These are phyloP conservation scores for Pangasius krempfi DNA, from an alignment of 2,797 vertebrate species.

Conservation along the genomic window DNA sequence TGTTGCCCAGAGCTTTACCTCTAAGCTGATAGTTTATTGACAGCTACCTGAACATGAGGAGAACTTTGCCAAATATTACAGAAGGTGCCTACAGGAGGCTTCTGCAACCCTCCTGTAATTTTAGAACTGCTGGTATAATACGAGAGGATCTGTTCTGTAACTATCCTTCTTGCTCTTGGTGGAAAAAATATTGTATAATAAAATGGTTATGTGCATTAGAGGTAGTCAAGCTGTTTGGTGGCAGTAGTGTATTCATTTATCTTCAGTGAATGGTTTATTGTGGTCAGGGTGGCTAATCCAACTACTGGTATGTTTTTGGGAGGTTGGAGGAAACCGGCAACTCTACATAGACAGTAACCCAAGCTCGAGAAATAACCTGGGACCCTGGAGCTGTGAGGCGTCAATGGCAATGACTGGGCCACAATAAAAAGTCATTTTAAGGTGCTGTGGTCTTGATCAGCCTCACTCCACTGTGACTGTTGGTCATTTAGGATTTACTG, in stretches of 20 bases:
- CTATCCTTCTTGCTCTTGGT: not conserved
- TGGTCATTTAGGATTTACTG: constrained; percentile 2
- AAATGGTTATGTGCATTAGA: too few relatives aligned
- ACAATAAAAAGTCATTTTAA: not conserved
- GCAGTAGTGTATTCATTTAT: not conserved
- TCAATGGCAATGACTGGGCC: not conserved
- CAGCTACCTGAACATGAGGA: not conserved
- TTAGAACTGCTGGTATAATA: not conserved
- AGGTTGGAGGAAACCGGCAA: not conserved
- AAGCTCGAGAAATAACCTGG: not conserved
- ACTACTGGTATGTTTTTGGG: not conserved
- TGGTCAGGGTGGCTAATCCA: not conserved
- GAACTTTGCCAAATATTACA: not conserved
- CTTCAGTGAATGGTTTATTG: not conserved
- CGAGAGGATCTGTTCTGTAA: not conserved
- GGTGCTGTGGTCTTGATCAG: not conserved
- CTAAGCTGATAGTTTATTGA: constrained; percentile 16
- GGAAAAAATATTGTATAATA: not conserved
- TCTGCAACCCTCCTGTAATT: not conserved
- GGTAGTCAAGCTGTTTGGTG: not conserved
- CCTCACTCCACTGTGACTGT: not conserved
- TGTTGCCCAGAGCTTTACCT: not conserved
- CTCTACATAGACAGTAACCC: not conserved
- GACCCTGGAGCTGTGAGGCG: not conserved
- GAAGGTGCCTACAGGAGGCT: not conserved